phyloP scores from a whole-genome alignment of 2,888 invertebrate species.

The Noctua janthina region DNA sequence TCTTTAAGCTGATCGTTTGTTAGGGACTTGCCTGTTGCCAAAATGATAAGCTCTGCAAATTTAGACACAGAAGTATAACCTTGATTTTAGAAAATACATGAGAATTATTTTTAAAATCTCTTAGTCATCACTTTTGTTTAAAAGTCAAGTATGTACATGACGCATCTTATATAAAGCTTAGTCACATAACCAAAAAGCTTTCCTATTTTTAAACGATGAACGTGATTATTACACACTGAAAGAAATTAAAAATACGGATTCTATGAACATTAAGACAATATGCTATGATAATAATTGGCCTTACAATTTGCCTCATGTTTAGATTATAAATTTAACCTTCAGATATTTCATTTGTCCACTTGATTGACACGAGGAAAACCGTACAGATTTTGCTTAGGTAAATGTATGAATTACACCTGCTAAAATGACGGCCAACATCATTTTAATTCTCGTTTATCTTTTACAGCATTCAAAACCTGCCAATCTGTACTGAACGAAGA shows the following conservation, averaged over 20 bases:
- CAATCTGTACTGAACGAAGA: slow-evolving; percentile 81
- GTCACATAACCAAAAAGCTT: background rate
- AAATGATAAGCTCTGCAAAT: background rate
- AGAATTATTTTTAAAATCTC: background rate
- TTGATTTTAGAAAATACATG: background rate
- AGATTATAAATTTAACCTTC: slow-evolving; percentile 41
- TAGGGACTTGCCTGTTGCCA: too few species aligned
- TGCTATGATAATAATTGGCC: background rate
- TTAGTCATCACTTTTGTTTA: background rate
- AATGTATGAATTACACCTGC: background rate
- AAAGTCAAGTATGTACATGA: background rate
- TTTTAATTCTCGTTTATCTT: slow-evolving; percentile 19
- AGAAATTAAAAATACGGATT: background rate
- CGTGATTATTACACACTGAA: background rate
- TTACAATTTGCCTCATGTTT: slow-evolving; percentile 21
- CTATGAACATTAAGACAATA: background rate
- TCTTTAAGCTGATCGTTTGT: background rate
- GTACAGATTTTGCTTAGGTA: background rate
- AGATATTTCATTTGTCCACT: slow-evolving; percentile 4
- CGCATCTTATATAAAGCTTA: background rate
- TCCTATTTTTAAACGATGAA: slow-evolving; percentile 14
- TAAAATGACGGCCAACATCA: background rate
- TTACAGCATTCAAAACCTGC: slow-evolving; percentile 82
- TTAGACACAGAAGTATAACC: background rate
- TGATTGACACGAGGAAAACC: slow-evolving; percentile 26